Base-by-base conservation (phyloP, 2,888 invertebrate genomes). In the Acholoe squamosa region DNA sequence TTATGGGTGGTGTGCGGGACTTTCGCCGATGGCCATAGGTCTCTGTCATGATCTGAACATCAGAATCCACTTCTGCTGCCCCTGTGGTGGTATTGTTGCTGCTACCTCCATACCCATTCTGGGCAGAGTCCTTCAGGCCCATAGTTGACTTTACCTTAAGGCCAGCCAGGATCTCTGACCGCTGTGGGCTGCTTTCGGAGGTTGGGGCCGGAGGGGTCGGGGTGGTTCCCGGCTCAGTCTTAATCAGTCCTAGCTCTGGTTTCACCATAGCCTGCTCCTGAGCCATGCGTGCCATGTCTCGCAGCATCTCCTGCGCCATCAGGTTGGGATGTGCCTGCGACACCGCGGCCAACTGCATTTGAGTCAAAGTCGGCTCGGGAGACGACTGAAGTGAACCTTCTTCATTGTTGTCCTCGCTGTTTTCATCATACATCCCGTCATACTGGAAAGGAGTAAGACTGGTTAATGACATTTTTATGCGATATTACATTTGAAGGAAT, bases 251-350 rank as follows among this genome's bases (percentile, higher is more conserved):
- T 19, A 54, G 86, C 31, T 86, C 86, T 16, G 84, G 67, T 80
- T 86, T 56, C 25, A 90, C 90, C 31, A 80, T 28, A 51, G 67
- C 89, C 88, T 90, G 91, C n/a, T 89, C 80, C 61, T 91, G 84
- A 34, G 91, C 92, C 25, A 92, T 84, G 34, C 90, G 52, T 12
- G 91, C 92, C 89, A 92, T 92, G 84, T 92, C 92, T 19, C 90
- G 77, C 12, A 92, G 61, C 91, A 92, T 91, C 28, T 91, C 89
- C 84, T 91, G 91, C 7, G 91, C 91, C 71, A 89, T 89, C 71
- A 84, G 89, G 51, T 91, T 89, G 3, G 89, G 91, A 43, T 89
- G 89, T 12, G 89, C 61, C 56, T 90, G 71, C 51, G 90, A 54
- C 51, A 80, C 90, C 22, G 77, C 90, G 7, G 61, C 89, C 54